Evolutionary conservation across 2,113 vertebrate genomes (phyloP), one percentile per base, ranked within the genome.

Genomic region (Odontophorus gujanensis): DNA sequence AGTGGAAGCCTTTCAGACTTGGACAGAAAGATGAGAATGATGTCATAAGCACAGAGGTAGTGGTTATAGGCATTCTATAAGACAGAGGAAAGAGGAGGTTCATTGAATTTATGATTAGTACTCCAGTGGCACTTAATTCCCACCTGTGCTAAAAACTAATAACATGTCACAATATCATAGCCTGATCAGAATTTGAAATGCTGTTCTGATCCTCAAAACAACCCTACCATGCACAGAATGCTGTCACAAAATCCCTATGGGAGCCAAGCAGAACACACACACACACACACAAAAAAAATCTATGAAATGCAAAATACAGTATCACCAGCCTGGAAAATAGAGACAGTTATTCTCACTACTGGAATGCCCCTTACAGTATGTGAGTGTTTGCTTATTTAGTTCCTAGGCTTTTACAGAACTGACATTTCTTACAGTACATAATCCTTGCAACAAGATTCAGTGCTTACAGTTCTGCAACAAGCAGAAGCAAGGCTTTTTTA

Each of bases 391-490:
- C 43, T 79, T 12, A 80, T 85, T 81, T 81, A 7, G 7, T 89
- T 92, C 34, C 40, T 36, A 53, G 62, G 21, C 25, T 84, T 90
- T 79, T 87, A 62, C 82, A 66, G 83, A 86, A 71, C 84, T 93
- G 92, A 89, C 48, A 90, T 74, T 74, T 92, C 72, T 51, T 84
- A 75, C 16, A 81, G 20, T 75, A 65, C 13, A 34, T 84, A 93
- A 87, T 94, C 47, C 77, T 75, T 76, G 48, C 43, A 50, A 81
- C 30, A 88, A 68, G 36, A 48, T 83, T 57, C 66, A 58, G 77
- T 61, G 57, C 66, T 84, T 73, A 66, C n/a, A 74, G 53, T 45
- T 87, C 30, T 63, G 69, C 58, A 79, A 83, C 26, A 87, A 90
- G 61, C 30, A 90, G 28, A n/a, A 73, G 57, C 75, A 13, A 89